Percentiles rank a stretch among this genome's conserved stretches.
These are phyloP conservation scores for Pipistrellus pygmaeus DNA, from an alignment of 2,797 vertebrate species.

Conservation along the genomic window DNA sequence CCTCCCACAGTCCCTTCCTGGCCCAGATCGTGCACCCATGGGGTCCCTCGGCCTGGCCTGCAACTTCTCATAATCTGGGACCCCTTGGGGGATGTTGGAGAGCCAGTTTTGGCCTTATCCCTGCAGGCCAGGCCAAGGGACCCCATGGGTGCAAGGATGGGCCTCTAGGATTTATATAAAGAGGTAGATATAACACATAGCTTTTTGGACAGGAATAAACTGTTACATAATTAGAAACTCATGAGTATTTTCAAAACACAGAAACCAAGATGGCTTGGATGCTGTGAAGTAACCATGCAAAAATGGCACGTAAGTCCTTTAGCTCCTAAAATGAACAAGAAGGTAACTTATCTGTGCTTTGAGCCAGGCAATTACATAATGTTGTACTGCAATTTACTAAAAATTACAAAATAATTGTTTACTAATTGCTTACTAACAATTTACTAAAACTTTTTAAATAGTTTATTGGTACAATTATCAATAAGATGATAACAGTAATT, in stretches of 20 bases:
- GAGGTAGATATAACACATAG: constrained; percentile 11
- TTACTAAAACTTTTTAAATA: background rate
- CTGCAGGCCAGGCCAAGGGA: no score
- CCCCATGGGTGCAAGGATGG: no score
- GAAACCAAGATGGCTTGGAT: background rate
- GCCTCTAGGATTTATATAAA: background rate
- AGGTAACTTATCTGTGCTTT: background rate
- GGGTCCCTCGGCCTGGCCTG: no score
- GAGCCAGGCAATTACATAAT: background rate
- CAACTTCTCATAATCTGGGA: no score
- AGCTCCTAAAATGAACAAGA: constrained; percentile 22
- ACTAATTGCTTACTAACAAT: constrained; percentile 1
- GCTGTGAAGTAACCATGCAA: background rate
- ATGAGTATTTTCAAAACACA: background rate
- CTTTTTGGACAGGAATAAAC: background rate
- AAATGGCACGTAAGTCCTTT: background rate
- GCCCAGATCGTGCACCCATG: no score
- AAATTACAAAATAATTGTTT: background rate
- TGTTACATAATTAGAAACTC: constrained; percentile 39
- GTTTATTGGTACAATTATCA: constrained; percentile 25
- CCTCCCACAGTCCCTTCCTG: no score
- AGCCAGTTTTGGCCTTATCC: no score
- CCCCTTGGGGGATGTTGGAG: no score
- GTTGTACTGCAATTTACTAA: background rate
- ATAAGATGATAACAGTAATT: constrained; percentile 38